phyloP scores from a whole-genome alignment of 2,113 vertebrate species.

The Campylorhamphus procurvoides region DNA sequence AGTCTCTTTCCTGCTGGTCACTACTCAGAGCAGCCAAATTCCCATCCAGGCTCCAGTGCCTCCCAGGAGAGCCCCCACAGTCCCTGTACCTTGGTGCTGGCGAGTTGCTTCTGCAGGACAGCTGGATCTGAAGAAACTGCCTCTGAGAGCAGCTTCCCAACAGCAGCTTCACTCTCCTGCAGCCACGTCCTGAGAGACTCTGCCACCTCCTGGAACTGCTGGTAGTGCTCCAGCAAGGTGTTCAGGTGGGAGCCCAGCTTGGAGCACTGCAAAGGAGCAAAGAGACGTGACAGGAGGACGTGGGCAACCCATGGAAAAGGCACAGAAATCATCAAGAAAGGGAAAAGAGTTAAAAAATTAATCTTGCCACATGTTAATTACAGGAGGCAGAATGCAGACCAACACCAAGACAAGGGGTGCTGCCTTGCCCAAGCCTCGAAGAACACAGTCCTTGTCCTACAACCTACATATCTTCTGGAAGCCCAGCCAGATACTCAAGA shows the following conservation, averaged over 20 bases:
- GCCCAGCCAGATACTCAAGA: neutral
- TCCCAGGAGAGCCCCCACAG: neutral
- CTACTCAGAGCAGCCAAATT: neutral
- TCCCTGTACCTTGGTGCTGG: conserved; percentile 82
- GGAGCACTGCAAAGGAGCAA: conserved; percentile 78
- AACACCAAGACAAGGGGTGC: neutral
- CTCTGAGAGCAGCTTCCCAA: conserved; percentile 80
- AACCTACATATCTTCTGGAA: accelerated
- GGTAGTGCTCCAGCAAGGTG: conserved; percentile 85
- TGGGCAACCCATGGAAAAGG: neutral
- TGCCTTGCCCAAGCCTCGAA: neutral
- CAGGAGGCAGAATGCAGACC: neutral
- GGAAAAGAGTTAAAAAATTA: accelerated
- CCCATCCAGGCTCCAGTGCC: accelerated
- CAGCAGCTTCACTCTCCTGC: conserved; percentile 79
- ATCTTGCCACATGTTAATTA: neutral
- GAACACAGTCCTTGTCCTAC: neutral
- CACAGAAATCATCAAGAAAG: neutral
- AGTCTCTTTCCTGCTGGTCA: neutral
- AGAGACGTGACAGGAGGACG: accelerated
- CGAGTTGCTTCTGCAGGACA: conserved; percentile 83
- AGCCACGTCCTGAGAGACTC: conserved; percentile 87
- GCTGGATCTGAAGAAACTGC: conserved; percentile 79
- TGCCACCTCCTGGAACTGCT: conserved; percentile 89
- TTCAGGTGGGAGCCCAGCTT: conserved; percentile 85